phyloP scores from a whole-genome alignment of 2,113 vertebrate genomes.

The Caloenas nicobarica region DNA sequence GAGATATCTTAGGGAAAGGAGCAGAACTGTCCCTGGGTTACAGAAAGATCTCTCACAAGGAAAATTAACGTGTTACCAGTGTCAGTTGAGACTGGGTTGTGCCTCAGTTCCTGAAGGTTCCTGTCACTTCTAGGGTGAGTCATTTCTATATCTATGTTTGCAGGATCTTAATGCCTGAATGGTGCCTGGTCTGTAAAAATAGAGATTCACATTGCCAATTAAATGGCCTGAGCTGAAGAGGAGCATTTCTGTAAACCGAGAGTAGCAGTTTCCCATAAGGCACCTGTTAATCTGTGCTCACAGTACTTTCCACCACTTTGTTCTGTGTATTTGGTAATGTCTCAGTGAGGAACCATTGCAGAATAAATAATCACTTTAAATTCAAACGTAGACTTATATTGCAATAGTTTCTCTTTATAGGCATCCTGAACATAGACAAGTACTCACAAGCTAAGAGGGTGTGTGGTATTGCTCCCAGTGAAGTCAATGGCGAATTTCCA shows the following conservation, averaged over 20 bases:
- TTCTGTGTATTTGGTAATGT: background rate
- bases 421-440: background rate
- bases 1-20: background rate
- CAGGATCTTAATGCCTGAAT: background rate
- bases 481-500: background rate
- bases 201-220: background rate
- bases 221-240: background rate
- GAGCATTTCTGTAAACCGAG: background rate
- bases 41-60: background rate
- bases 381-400: background rate
- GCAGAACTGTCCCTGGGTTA: background rate
- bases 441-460: background rate
- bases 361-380: conserved; percentile 10
- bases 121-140: background rate
- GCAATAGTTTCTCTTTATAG: background rate
- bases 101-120: background rate
- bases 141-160: background rate
- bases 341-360: background rate
- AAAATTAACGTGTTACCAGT: background rate
- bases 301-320: background rate
- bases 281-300: background rate
- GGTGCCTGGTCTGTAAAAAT: background rate
- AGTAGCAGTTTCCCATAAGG: background rate
- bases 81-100: background rate
- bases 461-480: background rate